Percentiles rank a stretch among this genome's conserved stretches.
Conservation (phyloP, 2,888 invertebrate species). For the Tipula unca region DNA sequence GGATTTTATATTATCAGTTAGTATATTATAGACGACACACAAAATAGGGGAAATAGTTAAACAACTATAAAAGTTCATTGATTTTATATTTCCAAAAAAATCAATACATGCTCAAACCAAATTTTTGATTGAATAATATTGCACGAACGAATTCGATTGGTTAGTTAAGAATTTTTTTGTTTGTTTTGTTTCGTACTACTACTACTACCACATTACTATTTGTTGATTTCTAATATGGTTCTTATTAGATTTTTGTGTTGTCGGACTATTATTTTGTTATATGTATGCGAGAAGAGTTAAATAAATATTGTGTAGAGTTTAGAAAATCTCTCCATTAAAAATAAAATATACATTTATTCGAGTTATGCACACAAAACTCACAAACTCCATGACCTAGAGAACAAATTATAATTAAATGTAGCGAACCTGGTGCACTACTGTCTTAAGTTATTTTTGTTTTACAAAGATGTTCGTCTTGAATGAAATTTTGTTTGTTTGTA, state of each 20-base stretch:
- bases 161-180: not conserved
- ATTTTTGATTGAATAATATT: not conserved
- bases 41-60: not conserved
- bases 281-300: not conserved
- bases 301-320: not conserved
- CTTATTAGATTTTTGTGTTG: not conserved
- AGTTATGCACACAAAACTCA: no score
- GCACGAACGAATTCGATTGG: not conserved
- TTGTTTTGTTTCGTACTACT: not conserved
- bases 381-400: not conserved
- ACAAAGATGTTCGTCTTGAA: no score
- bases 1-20: not conserved
- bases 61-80: not conserved
- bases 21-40: not conserved
- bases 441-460: no score
- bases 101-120: not conserved
- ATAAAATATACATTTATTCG: no score
- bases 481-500: no score
- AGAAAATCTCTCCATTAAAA: not conserved
- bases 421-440: not conserved
- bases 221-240: not conserved
- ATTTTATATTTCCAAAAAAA: not conserved
- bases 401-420: not conserved
- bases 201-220: not conserved
- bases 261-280: not conserved